Evolutionary conservation across 1,140 invertebrate species (phyloP), one percentile per base, ranked within the genome.

Genomic region (Hyles vespertilio): DNA sequence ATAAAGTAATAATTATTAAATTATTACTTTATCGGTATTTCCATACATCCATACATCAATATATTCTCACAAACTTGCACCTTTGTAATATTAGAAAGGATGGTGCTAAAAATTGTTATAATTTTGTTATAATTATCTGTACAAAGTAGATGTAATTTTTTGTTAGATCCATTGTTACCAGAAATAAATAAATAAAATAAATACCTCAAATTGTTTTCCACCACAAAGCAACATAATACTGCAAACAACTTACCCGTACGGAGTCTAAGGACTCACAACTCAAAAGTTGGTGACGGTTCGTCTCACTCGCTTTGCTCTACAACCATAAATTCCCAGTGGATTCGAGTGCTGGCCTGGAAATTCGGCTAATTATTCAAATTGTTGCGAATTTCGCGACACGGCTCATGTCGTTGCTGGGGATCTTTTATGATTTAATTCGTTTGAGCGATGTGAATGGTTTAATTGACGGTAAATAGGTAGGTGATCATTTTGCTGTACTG

Each of bases 351-450:
- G 54, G 50, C 47, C 50, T 55, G 56, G 52, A 55, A 51, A 63
- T 63, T 54, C 33, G 11, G 8, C 45, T 56, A 55, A 63, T 63
- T 63, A 59, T 63, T 63, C 61, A 55, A 63, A 63, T 63, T 63
- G 51, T 63, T 58, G 58, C 46, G 52, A 56, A 51, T 52, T 54
- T 55, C 47, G 1, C 22, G 22, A 22, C 22, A 22, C 22, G 22
- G 22, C 36, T 5, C 36, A 8, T 40, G 8, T 40, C 36, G 36
- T 40, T 40, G 36, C 8, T 40, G 36, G 36, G 36, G 36, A 40
- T 40, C 36, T 40, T 8, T 22, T 22, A 22, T 40, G 36, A 40
- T 5, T 8, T 5, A 5, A 40, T 40, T 40, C 36, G 36, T 40
- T 40, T 40, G 8, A 8, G 36, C 36, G 4, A 5, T 40, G 8